Conservation (phyloP, 2,797 vertebrate genomes). For the Ceryle rudis region DNA sequence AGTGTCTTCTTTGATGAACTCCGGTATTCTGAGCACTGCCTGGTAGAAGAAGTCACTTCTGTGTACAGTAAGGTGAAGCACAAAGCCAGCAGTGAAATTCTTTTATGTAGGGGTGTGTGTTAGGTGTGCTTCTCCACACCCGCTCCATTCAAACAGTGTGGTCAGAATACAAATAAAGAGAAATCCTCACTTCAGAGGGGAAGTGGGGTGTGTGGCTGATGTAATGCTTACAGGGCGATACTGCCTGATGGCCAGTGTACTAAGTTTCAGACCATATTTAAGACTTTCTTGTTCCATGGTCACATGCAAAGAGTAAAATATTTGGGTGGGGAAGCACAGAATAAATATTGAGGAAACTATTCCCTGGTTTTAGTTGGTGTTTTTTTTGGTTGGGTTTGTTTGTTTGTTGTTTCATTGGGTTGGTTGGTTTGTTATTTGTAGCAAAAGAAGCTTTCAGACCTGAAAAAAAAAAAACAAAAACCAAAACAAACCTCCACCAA, state of each 20-base stretch:
- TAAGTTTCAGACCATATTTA: not conserved
- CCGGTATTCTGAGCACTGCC: not conserved
- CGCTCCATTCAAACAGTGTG: conserved; percentile 37
- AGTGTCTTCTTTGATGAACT: not conserved
- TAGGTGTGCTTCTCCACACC: conserved; percentile 28
- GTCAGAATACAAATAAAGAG: conserved; percentile 43
- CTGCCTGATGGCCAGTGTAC: not conserved
- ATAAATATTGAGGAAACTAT: not conserved
- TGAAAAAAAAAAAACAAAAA: not conserved
- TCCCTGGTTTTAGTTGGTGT: not conserved
- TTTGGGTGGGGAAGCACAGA: not conserved
- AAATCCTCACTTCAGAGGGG: not conserved
- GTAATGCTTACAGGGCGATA: not conserved
- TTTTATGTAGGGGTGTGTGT: not conserved
- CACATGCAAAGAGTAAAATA: not conserved
- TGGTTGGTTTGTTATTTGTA: not conserved
- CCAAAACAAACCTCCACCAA: too few relatives aligned
- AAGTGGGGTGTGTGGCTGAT: not conserved
- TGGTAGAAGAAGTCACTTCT: not conserved
- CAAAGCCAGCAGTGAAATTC: not conserved
- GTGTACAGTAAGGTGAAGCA: not conserved
- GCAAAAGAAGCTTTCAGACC: not conserved
- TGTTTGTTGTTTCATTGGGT: too few relatives aligned
- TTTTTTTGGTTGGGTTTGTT: too few relatives aligned
- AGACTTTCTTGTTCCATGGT: not conserved